Conservation (phyloP, 2,113 vertebrate genomes). For the Pelusios castaneus region DNA sequence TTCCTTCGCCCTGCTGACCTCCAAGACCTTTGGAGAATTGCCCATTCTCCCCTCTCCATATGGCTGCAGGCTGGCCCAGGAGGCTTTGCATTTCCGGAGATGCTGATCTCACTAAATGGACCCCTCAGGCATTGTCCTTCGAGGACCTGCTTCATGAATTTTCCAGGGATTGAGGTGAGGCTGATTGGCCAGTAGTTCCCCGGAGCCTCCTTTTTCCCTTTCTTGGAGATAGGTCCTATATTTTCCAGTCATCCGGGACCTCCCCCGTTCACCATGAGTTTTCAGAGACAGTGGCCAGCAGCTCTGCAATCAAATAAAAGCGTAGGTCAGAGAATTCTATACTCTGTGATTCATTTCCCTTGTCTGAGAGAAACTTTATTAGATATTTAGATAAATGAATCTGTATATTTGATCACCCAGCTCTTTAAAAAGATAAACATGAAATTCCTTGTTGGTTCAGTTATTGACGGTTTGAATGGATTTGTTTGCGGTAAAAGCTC, state of each 20-base stretch:
- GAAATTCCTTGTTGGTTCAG: neutral
- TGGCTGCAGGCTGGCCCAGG: neutral
- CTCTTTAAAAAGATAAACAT: neutral
- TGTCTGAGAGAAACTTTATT: neutral
- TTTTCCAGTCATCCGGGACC: too few relatives aligned
- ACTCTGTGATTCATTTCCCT: neutral
- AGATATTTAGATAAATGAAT: neutral
- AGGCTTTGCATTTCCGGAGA: neutral
- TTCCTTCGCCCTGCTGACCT: neutral
- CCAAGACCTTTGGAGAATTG: neutral
- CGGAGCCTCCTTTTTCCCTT: too few relatives aligned
- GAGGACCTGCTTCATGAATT: too few relatives aligned
- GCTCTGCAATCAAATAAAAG: too few relatives aligned
- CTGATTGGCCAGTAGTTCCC: too few relatives aligned
- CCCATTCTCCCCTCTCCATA: too few relatives aligned
- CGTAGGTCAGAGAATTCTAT: neutral
- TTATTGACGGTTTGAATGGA: neutral
- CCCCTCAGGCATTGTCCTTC: neutral
- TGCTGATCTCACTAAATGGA: neutral
- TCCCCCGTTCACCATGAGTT: too few relatives aligned
- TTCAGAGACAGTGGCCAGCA: too few relatives aligned
- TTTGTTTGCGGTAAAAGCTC: neutral
- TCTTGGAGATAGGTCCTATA: too few relatives aligned
- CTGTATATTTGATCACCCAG: neutral
- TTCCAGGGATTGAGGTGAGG: too few relatives aligned